Base-by-base conservation (phyloP, 2,113 vertebrate genomes). In the Dicrurus megarhynchus region DNA sequence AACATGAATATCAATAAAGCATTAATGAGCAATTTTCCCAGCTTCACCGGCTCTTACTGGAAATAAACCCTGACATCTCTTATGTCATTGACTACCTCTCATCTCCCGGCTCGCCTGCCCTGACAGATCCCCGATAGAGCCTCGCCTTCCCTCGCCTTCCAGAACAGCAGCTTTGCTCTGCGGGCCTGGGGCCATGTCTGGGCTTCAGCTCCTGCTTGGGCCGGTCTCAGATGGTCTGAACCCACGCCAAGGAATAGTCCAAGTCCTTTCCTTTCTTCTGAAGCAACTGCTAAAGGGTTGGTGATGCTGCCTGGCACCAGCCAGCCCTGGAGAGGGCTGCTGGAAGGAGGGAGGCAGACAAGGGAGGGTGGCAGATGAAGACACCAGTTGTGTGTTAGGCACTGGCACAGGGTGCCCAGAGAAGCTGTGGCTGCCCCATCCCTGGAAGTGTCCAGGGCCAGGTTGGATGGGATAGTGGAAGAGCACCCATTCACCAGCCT, bases 1-100 rank as follows among this genome's bases (percentile, higher is more conserved):
- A 95, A 97, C 97, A 87, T 93, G 95, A 97, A 96, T 96, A 97
- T 98, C 97, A 97, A 97, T 98, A 97, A 94, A 96, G 96, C 89
- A 90, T 90, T 97, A 97, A 97, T 95, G 96, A 98, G 95, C 95
- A 88, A 94, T 97, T 97, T 97, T 94, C 97, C 97, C 96, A 97
- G 96, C 98, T 95, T 70, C 86, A 67, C 70, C 7, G 42, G 92
- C 97, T 97, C 97, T 98, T 98, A 94, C 98, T 97, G 97, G 98
- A 98, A 98, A 95, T 77, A 93, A 96, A 96, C 86, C 93, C 95
- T 91, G 91, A 81, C 95, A 94, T 98, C 92, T 56, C 86, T 81
- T 57, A 65, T 94, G 95, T 46, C 96, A 97, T 93, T 90, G 97
- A 97, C 95, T 89, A 81, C 92, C 93, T 87, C 90, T 91, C 94